phyloP scores from a whole-genome alignment of 2,888 invertebrate genomes.

The Eulithis testata region DNA sequence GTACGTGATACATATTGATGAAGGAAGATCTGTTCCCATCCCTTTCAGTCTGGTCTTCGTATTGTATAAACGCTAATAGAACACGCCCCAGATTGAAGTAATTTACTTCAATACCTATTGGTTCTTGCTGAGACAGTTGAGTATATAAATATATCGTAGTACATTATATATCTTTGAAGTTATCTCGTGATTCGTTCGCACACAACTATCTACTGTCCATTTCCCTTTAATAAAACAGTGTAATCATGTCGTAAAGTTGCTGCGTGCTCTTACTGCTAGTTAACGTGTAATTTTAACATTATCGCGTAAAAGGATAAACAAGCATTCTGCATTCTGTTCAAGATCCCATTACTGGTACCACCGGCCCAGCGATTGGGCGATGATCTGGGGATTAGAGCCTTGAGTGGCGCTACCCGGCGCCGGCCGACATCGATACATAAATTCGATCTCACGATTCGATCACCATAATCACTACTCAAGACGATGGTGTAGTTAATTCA shows the following conservation, averaged over 20 bases:
- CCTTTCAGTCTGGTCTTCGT: too few species aligned
- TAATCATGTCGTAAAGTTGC: constrained; percentile 36
- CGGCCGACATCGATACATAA: constrained; percentile 72
- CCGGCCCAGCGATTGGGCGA: constrained; percentile 17
- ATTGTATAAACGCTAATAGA: too few species aligned
- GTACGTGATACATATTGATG: too few species aligned
- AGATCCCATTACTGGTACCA: constrained; percentile 33
- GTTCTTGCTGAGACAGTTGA: neutral
- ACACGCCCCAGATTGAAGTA: neutral
- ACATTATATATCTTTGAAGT: constrained; percentile 10
- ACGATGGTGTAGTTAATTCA: constrained; percentile 63
- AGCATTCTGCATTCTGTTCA: constrained; percentile 47
- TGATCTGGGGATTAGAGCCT: constrained; percentile 18
- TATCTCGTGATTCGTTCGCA: constrained; percentile 11
- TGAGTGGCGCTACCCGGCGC: constrained; percentile 53
- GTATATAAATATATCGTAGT: too few species aligned
- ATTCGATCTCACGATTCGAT: constrained; percentile 71
- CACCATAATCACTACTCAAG: constrained; percentile 66
- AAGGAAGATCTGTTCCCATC: too few species aligned
- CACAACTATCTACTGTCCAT: constrained; percentile 34
- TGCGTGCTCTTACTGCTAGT: constrained; percentile 42
- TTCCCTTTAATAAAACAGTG: constrained; percentile 41
- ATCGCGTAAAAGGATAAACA: constrained; percentile 57
- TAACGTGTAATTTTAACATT: constrained; percentile 62
- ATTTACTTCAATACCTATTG: neutral